Percentiles rank a stretch among this genome's conserved stretches.
phyloP scores from a whole-genome alignment of 2,888 invertebrate genomes.

The Nesidiocoris tenuis region DNA sequence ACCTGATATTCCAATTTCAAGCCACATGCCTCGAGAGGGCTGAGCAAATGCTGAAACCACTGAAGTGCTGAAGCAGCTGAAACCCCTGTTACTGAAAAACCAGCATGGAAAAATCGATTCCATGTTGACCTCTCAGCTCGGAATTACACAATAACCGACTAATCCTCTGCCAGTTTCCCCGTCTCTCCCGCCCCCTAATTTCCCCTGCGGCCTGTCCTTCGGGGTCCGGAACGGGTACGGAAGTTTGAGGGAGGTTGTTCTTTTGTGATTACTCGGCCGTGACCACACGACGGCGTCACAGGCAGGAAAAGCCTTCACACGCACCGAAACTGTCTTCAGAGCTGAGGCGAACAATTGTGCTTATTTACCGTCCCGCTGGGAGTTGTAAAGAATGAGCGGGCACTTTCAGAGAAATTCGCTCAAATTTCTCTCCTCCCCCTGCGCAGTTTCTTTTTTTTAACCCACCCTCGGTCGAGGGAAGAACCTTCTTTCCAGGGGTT shows the following conservation, averaged over 20 bases:
- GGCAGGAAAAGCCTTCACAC: background rate
- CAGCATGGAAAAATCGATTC: no score
- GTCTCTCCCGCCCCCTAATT: conserved; percentile 7
- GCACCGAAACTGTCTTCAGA: conserved; percentile 30
- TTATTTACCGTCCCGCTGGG: conserved; percentile 37
- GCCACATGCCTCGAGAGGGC: no score
- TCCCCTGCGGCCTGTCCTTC: conserved; percentile 36
- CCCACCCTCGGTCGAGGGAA: background rate
- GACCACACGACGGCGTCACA: conserved; percentile 14
- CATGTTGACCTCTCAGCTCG: no score
- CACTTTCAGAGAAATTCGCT: conserved; percentile 19
- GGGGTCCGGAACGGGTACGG: background rate
- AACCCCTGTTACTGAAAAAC: no score
- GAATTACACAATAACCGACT: conserved; percentile 36
- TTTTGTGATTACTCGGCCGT: conserved; percentile 38
- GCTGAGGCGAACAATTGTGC: conserved; percentile 31
- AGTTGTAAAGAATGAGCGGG: conserved; percentile 34
- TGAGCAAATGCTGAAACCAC: no score
- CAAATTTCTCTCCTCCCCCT: conserved; percentile 2
- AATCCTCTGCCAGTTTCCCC: conserved; percentile 7
- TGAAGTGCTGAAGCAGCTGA: no score
- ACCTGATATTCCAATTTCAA: no score
- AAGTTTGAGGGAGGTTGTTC: background rate
- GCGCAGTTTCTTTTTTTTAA: background rate
- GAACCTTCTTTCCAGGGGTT: background rate